These are phyloP conservation scores for Hemibagrus guttatus DNA, from an alignment of 2,797 vertebrate genomes.

Conservation along the genomic window DNA sequence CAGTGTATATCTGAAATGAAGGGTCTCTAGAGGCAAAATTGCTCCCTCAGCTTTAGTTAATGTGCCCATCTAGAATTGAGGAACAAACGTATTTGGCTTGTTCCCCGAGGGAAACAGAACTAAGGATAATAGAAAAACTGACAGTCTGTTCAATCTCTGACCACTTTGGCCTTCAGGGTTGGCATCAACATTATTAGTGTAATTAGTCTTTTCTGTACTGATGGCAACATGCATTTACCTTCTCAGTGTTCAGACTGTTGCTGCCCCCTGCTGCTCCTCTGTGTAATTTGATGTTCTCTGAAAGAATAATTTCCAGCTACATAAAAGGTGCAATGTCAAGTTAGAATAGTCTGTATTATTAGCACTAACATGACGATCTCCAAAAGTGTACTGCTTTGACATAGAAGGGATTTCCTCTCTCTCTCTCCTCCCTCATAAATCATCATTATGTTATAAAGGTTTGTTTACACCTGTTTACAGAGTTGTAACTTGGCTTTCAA, in stretches of 20 bases:
- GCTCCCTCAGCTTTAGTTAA: constrained; percentile 22
- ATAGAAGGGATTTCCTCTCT: neutral
- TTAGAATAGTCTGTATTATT: neutral
- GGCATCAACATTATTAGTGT: constrained; percentile 25
- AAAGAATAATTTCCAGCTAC: neutral
- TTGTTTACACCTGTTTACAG: neutral
- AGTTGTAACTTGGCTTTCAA: neutral
- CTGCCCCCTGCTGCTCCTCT: constrained; percentile 26
- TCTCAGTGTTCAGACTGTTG: constrained; percentile 22
- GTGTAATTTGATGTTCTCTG: neutral
- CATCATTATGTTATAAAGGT: neutral
- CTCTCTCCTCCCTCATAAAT: neutral
- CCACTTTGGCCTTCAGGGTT: constrained; percentile 23
- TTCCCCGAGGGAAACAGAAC: constrained; percentile 49
- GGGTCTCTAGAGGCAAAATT: constrained; percentile 21
- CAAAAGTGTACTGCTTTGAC: neutral
- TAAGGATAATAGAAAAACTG: constrained; percentile 15
- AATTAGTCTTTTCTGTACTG: constrained; percentile 34
- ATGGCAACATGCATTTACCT: constrained; percentile 12
- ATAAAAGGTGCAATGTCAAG: constrained; percentile 11
- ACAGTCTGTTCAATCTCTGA: constrained; percentile 17
- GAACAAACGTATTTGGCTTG: constrained; percentile 36
- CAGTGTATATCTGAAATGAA: constrained; percentile 32
- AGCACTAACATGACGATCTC: neutral
- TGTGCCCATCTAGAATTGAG: neutral